Conservation (phyloP, 2,797 vertebrate species). For the Amphiprion clarkii region DNA sequence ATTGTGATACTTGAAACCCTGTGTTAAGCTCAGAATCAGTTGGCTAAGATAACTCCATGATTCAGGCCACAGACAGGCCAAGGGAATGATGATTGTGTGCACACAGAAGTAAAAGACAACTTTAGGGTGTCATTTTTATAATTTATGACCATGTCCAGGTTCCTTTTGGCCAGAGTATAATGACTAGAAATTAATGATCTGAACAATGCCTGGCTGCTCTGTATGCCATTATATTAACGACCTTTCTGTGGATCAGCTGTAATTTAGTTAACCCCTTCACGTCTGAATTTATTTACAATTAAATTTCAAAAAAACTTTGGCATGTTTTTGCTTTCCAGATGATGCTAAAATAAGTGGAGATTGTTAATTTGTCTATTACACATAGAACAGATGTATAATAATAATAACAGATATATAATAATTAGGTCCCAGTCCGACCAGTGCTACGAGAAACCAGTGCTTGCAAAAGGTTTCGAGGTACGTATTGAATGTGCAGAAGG, state of each 20-base stretch:
- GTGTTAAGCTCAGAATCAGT: constrained; percentile 3
- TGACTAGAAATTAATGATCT: constrained; percentile 19
- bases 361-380: no score
- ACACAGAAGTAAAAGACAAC: background rate
- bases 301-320: no score
- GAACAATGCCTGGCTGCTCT: constrained; percentile 12
- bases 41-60: background rate
- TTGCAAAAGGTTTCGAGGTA: no score
- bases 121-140: constrained; percentile 9
- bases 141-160: constrained; percentile 19
- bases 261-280: background rate
- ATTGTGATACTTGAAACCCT: background rate
- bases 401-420: no score
- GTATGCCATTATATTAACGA: constrained; percentile 2
- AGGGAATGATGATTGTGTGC: background rate
- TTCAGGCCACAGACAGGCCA: background rate
- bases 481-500: no score
- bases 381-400: no score
- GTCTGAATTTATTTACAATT: no score
- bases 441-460: no score
- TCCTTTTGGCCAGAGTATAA: background rate
- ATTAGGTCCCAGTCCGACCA: no score
- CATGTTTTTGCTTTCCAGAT: no score
- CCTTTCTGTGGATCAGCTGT: constrained; percentile 14
- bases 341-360: no score